Percentiles rank a stretch among this genome's conserved stretches.
These are phyloP conservation scores for Muscicapa comitata DNA, from an alignment of 2,797 vertebrate genomes.

Conservation along the genomic window DNA sequence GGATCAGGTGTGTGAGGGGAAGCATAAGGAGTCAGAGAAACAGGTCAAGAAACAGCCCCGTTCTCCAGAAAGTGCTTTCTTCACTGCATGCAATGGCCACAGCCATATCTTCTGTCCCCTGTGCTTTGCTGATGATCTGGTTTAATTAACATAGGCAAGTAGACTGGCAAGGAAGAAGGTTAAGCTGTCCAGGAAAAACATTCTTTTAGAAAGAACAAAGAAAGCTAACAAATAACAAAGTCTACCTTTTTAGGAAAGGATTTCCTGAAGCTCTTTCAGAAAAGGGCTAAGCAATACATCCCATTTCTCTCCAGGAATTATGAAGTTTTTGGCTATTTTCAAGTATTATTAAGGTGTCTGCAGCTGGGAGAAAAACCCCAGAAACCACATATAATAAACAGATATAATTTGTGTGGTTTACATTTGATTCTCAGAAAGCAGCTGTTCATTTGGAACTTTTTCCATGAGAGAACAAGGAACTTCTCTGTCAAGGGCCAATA, in stretches of 20 bases:
- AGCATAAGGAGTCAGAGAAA: background rate
- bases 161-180: background rate
- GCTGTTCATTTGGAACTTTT: background rate
- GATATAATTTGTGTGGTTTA: background rate
- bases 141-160: background rate
- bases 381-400: background rate
- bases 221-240: background rate
- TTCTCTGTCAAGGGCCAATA: background rate
- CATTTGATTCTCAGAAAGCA: slow-evolving; percentile 20
- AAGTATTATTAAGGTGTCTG: background rate
- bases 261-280: background rate
- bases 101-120: background rate
- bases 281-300: background rate
- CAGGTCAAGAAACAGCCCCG: accelerated
- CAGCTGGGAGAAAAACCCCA: background rate
- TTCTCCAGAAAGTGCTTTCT: background rate
- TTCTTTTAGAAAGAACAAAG: background rate
- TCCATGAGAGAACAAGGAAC: background rate
- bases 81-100: accelerated
- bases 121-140: background rate
- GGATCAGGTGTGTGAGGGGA: background rate
- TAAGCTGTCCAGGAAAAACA: background rate
- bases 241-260: background rate
- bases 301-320: background rate
- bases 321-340: background rate